phyloP scores from a whole-genome alignment of 2,888 invertebrate species.

The Caenorhabditis wallacei region DNA sequence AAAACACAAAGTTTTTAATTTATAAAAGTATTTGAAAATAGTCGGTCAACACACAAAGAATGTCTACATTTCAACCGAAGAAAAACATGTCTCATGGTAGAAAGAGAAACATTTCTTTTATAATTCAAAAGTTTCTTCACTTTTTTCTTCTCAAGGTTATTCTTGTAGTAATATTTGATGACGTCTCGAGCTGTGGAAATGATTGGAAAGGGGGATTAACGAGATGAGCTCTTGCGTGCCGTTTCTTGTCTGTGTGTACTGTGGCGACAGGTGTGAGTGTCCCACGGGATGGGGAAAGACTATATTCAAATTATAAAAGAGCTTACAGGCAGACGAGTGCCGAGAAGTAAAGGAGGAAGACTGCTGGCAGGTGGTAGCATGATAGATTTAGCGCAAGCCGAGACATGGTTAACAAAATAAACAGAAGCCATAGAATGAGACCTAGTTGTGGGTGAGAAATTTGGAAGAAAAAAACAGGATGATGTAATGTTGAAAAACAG shows the following conservation, averaged over 20 bases:
- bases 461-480: slow-evolving; percentile 21
- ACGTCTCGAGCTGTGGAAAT: slow-evolving; percentile 10
- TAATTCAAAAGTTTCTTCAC: slow-evolving; percentile 17
- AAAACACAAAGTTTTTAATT: slow-evolving; percentile 4
- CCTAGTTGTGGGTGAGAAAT: not conserved
- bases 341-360: slow-evolving; percentile 35
- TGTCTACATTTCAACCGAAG: not conserved
- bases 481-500: slow-evolving; percentile 7
- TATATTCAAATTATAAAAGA: slow-evolving; percentile 60
- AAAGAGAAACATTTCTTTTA: not conserved
- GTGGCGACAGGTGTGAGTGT: slow-evolving; percentile 65
- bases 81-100: slow-evolving; percentile 14
- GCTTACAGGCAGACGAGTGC: slow-evolving; percentile 57
- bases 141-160: not conserved
- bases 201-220: slow-evolving; percentile 38
- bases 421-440: slow-evolving; percentile 30
- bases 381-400: slow-evolving; percentile 56
- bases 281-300: slow-evolving; percentile 11
- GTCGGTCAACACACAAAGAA: slow-evolving; percentile 1
- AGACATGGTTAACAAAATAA: slow-evolving; percentile 51
- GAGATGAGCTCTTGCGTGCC: slow-evolving; percentile 48
- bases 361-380: slow-evolving; percentile 51
- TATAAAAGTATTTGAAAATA: not conserved
- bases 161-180: slow-evolving; percentile 10
- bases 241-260: slow-evolving; percentile 51